Base-by-base conservation (phyloP, 2,797 vertebrate genomes). In the Chrosomus eos region DNA sequence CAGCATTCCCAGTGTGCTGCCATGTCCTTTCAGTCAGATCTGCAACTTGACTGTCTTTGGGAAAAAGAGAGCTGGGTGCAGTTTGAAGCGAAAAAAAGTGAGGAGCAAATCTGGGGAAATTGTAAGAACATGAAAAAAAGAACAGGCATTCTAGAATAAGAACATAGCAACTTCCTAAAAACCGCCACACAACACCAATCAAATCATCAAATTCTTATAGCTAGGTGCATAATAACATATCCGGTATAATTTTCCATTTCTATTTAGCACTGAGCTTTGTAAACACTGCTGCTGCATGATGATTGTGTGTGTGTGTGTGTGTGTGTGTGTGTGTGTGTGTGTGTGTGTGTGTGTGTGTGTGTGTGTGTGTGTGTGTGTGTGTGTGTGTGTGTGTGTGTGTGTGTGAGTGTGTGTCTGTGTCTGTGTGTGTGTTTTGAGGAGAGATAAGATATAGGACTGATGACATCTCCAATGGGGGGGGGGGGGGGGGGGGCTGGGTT, bases 1-100 rank as follows among this genome's bases (percentile, higher is more conserved):
- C 64, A 78, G 67, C 36, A 11, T 78, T 58, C 66, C 16, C 55
- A 64, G 83, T 23, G 26, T 14, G 75, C 38, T 55, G 45, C 45
- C 45, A 48, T 48, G 55, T 64, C 70, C 58, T 82, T 62, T 82
- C 40, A 62, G 70, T 76, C 40, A 67, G 45, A 83, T 68, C 60
- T 6, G n/a, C 48, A 58, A 58, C 48, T n/a, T 38, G 45, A 13
- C 36, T 58, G 33, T 19, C 36, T 71, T 16, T 26, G 80, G 31
- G 23, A 3, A 38, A 53, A 68, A 38, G 53, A n/a, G n/a, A 70
- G 66, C 51, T 6, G 18, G 10, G 68, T 72, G n/a, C 36, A 43
- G 67, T 28, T 21, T 81, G 16, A 70, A 55, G 7, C 40, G 31
- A 26, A 21, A 36, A 18, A 45, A 18, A 72, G 60, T 26, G 60